Base-by-base conservation (phyloP, 1,140 invertebrate genomes). In the Drosophila parvula region DNA sequence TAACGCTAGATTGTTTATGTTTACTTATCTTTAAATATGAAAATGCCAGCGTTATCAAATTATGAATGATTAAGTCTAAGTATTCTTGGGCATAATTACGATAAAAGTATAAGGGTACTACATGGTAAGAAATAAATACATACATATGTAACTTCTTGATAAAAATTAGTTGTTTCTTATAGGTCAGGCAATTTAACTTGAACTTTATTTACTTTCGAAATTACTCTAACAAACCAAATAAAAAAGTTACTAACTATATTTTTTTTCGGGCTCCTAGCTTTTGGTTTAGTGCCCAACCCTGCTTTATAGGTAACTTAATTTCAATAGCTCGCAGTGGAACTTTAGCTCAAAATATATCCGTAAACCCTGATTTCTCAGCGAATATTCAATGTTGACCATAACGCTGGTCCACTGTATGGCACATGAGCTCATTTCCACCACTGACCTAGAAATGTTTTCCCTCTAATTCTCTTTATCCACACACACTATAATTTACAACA, bases 391-490 rank as follows among this genome's bases (percentile, higher is more conserved):
- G 10, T 38, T 18, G 7, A 8, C 16, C 8, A 32, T 30, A 51
- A 7, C 16, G 12, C 12, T 36, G 47, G 12, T 30, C 30, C 48
- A 68, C 62, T 67, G 67, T 56, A 50, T 45, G 27, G 30, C 63
- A 69, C 67, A 78, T 76, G 79, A 59, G 51, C 74, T 78, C 79
- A 81, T 77, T 78, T 76, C 64, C 36, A 71, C 57, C 58, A 45
- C 67, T 83, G 81, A 84, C 81, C 81, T 73, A 84, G 76, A 83
- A 84, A 68, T 47, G 14, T 50, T 30, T 36, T 71, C 36, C 45
- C 51, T 50, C 44, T 63, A 50, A 64, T 69, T 70, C 65, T 44
- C 59, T 48, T 41, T 28, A 69, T 38, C 44, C 67, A 71, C 68
- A 56, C 51, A 36, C 9, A 70, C 68, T 30, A 56, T 57, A 57